Conservation (phyloP, 64 coral and sea anemone genomes). For the Orbicella faveolata region DNA sequence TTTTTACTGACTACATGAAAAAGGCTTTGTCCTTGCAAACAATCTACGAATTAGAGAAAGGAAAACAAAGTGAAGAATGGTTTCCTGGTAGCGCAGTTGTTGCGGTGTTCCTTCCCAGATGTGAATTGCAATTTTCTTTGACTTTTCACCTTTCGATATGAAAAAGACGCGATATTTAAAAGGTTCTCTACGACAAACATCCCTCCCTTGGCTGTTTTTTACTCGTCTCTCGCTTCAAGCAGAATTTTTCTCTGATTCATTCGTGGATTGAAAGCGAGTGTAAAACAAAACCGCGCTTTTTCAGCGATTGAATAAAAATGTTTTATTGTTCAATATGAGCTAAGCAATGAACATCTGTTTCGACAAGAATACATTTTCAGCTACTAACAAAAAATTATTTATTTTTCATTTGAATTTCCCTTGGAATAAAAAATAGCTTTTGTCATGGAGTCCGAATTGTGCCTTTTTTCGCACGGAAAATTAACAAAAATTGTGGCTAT, state of each 20-base stretch:
- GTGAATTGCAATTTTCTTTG: background rate
- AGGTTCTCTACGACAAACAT: background rate
- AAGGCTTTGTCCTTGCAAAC: background rate
- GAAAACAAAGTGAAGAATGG: slow-evolving; percentile 20
- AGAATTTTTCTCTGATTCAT: background rate
- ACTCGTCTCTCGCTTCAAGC: background rate
- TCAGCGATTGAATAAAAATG: background rate
- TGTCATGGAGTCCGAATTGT: background rate
- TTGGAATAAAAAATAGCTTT: background rate
- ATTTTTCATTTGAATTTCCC: slow-evolving; percentile 36
- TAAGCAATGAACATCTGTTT: slow-evolving; percentile 43
- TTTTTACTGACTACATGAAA: background rate
- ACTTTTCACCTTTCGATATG: slow-evolving; percentile 8
- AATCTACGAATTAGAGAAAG: background rate
- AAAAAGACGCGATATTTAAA: background rate
- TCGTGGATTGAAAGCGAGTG: background rate
- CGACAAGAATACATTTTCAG: slow-evolving; percentile 22
- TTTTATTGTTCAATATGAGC: slow-evolving; percentile 6
- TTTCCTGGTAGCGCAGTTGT: slow-evolving; percentile 37
- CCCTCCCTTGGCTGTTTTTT: background rate
- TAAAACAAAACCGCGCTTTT: background rate
- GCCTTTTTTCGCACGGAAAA: slow-evolving; percentile 12
- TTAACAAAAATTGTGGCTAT: slow-evolving; percentile 11
- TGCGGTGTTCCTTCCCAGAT: background rate
- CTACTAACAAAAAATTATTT: slow-evolving; percentile 37